Percentiles rank a stretch among this genome's conserved stretches.
Conservation (phyloP, 1,140 invertebrate genomes). For the Drosophila novamexicana region DNA sequence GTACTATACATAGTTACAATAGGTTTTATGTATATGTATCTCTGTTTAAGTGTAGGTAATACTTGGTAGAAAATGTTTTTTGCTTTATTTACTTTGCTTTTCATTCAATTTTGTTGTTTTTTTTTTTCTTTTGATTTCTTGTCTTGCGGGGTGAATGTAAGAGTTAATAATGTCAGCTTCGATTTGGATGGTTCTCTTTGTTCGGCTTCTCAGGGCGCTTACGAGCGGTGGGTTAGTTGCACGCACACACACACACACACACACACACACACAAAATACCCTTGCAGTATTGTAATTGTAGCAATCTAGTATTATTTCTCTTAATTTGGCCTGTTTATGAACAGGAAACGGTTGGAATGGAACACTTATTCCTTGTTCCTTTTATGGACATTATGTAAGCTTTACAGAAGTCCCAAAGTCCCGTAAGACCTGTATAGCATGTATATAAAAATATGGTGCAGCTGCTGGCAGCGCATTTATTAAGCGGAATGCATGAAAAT, state of each 20-base stretch:
- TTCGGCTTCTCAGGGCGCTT: constrained; percentile 15
- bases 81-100: constrained; percentile 24
- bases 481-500: not conserved
- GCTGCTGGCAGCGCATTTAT: not conserved
- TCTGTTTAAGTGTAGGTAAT: constrained; percentile 48
- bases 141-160: constrained; percentile 78
- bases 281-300: not conserved
- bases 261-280: not conserved
- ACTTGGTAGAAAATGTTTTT: constrained; percentile 64
- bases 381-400: not conserved
- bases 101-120: constrained; percentile 16
- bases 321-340: no score
- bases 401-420: not conserved
- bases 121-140: constrained; percentile 37
- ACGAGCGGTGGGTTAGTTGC: constrained; percentile 53
- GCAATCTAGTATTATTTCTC: no score
- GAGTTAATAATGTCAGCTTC: constrained; percentile 80
- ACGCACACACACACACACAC: constrained; percentile 20
- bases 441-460: no score
- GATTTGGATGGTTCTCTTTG: constrained; percentile 64
- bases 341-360: not conserved
- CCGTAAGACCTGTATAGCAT: no score
- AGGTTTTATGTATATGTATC: constrained; percentile 16
- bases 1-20: constrained; percentile 20
- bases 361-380: not conserved